Evolutionary conservation across 1,140 invertebrate species (phyloP), one percentile per base, ranked within the genome.

Genomic region (Zophobas atratus): DNA sequence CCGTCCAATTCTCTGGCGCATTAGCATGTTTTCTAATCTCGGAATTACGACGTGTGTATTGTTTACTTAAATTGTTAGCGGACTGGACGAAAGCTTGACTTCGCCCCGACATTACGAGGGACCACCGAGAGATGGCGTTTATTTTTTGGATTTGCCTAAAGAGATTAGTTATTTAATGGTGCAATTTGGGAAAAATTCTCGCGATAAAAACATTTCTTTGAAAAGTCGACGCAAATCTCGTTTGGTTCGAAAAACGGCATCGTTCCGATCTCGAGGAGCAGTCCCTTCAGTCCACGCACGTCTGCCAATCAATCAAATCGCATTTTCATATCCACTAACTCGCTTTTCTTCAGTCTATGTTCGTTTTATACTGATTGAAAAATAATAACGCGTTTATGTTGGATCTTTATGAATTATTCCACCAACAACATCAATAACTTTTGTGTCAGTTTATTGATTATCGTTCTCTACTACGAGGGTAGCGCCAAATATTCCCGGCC

Each of bases 241-340:
- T 72, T 72, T 72, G 48, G 70, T 51, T 72, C 53, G 70, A 55
- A 41, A 41, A 67, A 67, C 60, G 75, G 56, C 48, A 48, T 46
- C 41, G 70, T 55, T 75, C 51, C 67, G 67, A 60, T 38, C 60
- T 67, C 60, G 60, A 67, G 60, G 20, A 67, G 60, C 60, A 46
- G 60, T 77, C 79, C 82, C 73, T 83, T 83, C 82, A 83, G 81
- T 83, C 82, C 81, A 76, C 70, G 79, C 82, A 83, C 82, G 82
- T 83, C 77, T 76, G 75, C 82, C 82, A 83, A 83, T 83, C 82
- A 83, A 83, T 83, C 82, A 82, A 82, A 76, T 78, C 74, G 77
- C 70, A 83, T 83, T 83, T 83, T 83, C 81, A 82, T 83, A 83
- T 82, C 82, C 81, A 81, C 82, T 81, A 82, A 81, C 79, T 83